A percentile compares a stretch with the other conserved stretches of the same genome.
Conservation (phyloP, 2,797 vertebrate genomes). For the Arrhamphus sclerolepis region DNA sequence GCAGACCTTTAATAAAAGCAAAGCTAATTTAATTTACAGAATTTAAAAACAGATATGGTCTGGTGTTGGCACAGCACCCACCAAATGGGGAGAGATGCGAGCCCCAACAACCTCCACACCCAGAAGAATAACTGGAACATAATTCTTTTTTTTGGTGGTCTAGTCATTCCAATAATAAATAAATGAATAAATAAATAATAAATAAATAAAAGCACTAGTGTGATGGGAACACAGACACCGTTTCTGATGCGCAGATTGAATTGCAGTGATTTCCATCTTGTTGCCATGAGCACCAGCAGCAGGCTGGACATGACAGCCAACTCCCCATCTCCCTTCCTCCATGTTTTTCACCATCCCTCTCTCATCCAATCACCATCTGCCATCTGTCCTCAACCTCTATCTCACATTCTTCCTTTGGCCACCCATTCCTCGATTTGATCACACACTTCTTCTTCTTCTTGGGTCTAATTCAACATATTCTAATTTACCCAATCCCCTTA, state of each 20-base stretch:
- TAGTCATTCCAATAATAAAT: not conserved
- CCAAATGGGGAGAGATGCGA: too few relatives aligned
- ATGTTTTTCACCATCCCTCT: constrained; percentile 16
- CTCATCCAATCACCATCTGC: constrained; percentile 30
- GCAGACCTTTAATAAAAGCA: too few relatives aligned
- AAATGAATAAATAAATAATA: not conserved
- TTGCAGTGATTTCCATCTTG: constrained; percentile 55
- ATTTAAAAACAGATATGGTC: too few relatives aligned
- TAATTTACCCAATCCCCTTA: not conserved
- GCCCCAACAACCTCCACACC: not conserved
- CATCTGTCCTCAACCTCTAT: constrained; percentile 17
- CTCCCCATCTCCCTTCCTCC: constrained; percentile 24
- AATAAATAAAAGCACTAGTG: not conserved
- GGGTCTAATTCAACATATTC: not conserved
- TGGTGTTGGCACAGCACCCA: too few relatives aligned
- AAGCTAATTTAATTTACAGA: too few relatives aligned
- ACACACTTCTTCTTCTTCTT: not conserved
- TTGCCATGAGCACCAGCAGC: constrained; percentile 63
- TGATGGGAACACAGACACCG: constrained; percentile 3
- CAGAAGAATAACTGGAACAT: not conserved
- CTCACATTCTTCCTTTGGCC: not conserved
- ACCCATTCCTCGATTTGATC: not conserved
- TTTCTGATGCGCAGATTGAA: constrained; percentile 7
- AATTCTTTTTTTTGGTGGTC: not conserved
- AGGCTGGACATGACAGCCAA: constrained; percentile 54